phyloP scores from a whole-genome alignment of 2,797 vertebrate genomes.

The Alouatta caraya region DNA sequence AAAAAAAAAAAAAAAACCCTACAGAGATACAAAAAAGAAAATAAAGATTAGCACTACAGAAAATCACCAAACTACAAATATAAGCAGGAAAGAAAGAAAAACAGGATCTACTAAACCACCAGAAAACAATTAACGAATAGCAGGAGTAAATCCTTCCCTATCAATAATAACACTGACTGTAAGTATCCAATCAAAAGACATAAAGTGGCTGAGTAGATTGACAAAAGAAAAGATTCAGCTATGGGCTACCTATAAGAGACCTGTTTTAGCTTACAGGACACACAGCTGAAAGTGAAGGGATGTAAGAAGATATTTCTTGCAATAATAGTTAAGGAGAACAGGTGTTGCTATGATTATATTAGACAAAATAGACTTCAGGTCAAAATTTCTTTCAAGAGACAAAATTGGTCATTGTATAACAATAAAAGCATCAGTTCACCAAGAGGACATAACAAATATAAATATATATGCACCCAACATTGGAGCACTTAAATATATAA shows the following conservation, averaged over 20 bases:
- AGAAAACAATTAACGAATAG: not conserved
- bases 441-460: not conserved
- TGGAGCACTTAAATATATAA: not conserved
- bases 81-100: not conserved
- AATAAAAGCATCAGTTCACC: not conserved
- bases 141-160: not conserved
- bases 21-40: not conserved
- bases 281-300: not conserved
- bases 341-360: not conserved
- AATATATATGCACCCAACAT: not conserved
- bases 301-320: not conserved
- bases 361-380: not conserved
- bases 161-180: not conserved
- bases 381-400: not conserved
- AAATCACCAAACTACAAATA: not conserved
- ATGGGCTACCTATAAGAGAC: not conserved
- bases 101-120: not conserved
- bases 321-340: not conserved
- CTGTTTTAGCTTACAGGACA: not conserved
- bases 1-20: not conserved
- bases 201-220: not conserved
- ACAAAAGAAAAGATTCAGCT: not conserved
- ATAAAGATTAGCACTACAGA: not conserved
- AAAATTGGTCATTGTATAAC: not conserved
- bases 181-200: not conserved